These are phyloP conservation scores for Platycercus adscitus DNA, from an alignment of 2,113 vertebrate genomes.

Conservation along the genomic window DNA sequence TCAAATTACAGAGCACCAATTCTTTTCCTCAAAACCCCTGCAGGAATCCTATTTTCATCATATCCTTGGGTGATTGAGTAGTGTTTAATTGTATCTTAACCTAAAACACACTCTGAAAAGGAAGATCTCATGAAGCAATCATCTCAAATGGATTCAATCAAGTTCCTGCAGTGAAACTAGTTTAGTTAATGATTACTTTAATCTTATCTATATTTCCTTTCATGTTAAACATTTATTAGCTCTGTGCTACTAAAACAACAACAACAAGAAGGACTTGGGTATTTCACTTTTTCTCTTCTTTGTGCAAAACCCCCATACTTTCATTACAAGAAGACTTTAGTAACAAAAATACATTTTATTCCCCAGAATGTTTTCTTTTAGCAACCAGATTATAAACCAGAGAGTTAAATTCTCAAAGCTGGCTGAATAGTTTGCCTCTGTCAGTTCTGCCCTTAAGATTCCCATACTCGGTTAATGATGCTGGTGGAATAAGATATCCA, in stretches of 20 bases:
- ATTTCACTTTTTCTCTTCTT: neutral
- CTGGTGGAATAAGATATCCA: neutral
- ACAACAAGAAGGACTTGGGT: neutral
- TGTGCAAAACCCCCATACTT: neutral
- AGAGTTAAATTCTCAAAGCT: neutral
- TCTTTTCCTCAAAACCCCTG: neutral
- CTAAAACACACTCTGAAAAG: neutral
- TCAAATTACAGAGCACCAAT: neutral
- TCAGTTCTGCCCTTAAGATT: neutral
- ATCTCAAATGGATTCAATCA: constrained; percentile 18
- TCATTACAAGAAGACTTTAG: neutral
- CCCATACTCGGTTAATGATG: neutral
- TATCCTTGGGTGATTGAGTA: neutral
- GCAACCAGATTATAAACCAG: neutral
- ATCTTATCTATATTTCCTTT: neutral
- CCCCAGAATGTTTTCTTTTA: neutral
- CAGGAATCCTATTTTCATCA: neutral
- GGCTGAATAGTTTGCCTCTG: neutral
- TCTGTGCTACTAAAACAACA: neutral
- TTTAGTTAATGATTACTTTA: constrained; percentile 20
- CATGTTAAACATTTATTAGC: neutral
- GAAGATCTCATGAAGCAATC: neutral
- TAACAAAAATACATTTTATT: neutral
- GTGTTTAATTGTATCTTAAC: neutral
- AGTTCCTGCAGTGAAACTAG: neutral